Percentiles rank a stretch among this genome's conserved stretches.
Conservation (phyloP, 2,113 vertebrate genomes). For the Vicugna pacos region DNA sequence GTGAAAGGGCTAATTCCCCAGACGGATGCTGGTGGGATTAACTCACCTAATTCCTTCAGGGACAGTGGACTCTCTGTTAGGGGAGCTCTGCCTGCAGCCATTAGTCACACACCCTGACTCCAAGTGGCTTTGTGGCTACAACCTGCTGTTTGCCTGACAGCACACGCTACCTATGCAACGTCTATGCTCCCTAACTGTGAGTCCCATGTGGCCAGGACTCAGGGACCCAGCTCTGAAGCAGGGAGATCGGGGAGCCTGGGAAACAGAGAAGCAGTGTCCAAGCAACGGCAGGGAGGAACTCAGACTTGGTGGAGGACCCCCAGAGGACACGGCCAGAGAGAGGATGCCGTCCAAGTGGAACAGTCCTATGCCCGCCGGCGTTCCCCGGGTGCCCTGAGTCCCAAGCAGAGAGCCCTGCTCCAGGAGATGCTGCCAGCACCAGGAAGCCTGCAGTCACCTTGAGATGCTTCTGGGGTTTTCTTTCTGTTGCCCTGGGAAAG, state of each 20-base stretch:
- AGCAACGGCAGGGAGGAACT: too few species aligned
- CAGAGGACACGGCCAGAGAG: too few species aligned
- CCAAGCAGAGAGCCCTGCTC: rapidly evolving
- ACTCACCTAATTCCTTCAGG: neutral
- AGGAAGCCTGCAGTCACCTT: neutral
- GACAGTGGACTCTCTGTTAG: neutral
- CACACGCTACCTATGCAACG: neutral
- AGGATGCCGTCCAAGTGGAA: too few species aligned
- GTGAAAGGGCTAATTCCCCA: neutral
- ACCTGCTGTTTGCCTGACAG: neutral
- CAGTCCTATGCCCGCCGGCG: rapidly evolving
- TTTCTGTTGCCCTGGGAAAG: neutral
- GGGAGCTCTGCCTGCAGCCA: neutral
- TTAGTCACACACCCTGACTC: neutral
- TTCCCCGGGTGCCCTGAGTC: neutral
- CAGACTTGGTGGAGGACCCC: too few species aligned
- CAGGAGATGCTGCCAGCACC: neutral
- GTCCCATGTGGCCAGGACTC: neutral
- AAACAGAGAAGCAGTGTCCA: neutral
- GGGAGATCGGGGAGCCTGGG: neutral
- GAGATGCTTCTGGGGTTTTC: neutral
- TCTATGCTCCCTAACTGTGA: too few species aligned
- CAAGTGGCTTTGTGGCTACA: neutral
- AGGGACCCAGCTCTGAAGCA: neutral
- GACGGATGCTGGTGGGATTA: neutral